Base-by-base conservation (phyloP, 2,888 invertebrate genomes). In the Incurvaria masculella region DNA sequence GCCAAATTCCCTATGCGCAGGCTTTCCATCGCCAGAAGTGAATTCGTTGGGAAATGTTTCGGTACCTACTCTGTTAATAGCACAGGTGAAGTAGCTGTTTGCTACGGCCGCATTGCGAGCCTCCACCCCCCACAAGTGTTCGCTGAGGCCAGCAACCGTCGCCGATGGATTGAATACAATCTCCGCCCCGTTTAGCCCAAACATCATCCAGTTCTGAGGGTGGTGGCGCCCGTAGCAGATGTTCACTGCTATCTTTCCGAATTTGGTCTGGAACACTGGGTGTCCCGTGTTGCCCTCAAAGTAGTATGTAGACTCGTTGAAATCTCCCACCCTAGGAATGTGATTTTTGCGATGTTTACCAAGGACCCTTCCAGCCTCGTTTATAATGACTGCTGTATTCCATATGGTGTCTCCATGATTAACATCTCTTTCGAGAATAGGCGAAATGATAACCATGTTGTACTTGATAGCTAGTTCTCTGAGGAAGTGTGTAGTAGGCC, bases 161-260 rank as follows among this genome's bases (percentile, higher is more conserved):
- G 99, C 99, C n/a, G 96, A 97, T 4, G 99, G 99, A 72, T 99
- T 99, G 69, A 99, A 99, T 0, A 99, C 97, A 55, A 99, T 95
- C 80, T 99, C 98, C 1, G 99, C 99, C 3, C 97, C 97, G 73
- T 99, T 98, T 18, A 98, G 63, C 0, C 94, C 97, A 78, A 94
- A 98, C 91, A 94, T 94, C 72, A 97, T 80, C 99, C 99, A 99
- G 67, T 98, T 98, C 56, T 91, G 86, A 1, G 98, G 98, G 74
- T 99, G 98, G 69, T 99, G 99, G 4, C 99, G 86, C 0, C 98
- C 99, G 71, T 97, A 99, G 68, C 99, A 99, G 58, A 98, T 97
- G 62, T 98, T 98, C 14, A 99, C 83, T 2, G 91, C 98, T 57
- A 99, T 89, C 62, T 84, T 89, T 1, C 94, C 95, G 73, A 84